phyloP scores from a whole-genome alignment of 2,113 vertebrate genomes.

The Formicarius rufipectus region DNA sequence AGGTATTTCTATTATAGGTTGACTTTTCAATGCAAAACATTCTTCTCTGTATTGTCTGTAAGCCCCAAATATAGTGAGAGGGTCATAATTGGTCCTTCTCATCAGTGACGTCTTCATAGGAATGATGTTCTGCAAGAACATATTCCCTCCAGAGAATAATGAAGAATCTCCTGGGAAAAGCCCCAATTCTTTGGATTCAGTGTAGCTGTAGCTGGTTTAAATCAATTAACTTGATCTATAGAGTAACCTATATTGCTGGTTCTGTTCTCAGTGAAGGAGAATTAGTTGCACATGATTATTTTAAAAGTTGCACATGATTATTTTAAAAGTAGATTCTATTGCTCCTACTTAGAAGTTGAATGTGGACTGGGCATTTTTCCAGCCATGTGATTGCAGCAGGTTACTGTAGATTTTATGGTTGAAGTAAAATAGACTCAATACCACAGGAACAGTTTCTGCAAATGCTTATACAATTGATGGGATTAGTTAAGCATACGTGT shows the following conservation, averaged over 20 bases:
- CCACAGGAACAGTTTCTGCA: background rate
- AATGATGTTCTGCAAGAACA: background rate
- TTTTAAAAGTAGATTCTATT: background rate
- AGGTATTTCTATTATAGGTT: background rate
- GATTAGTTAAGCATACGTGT: rapidly evolving
- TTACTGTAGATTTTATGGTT: background rate
- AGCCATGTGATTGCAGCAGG: background rate
- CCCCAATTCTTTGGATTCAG: background rate
- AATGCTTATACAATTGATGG: background rate
- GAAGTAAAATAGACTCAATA: background rate
- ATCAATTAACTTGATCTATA: background rate
- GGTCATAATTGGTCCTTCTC: background rate
- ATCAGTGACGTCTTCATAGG: background rate
- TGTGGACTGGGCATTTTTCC: background rate
- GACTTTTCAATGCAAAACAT: background rate
- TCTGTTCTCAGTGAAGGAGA: background rate
- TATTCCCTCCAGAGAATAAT: background rate
- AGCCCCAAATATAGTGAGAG: background rate
- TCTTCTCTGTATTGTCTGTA: background rate
- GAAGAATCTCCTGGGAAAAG: background rate
- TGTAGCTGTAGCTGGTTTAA: background rate
- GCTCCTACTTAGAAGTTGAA: background rate
- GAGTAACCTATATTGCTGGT: background rate
- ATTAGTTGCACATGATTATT: background rate
- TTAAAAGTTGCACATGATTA: background rate